phyloP scores from a whole-genome alignment of 1,140 invertebrate species.

The Sycophaga agraensis region DNA sequence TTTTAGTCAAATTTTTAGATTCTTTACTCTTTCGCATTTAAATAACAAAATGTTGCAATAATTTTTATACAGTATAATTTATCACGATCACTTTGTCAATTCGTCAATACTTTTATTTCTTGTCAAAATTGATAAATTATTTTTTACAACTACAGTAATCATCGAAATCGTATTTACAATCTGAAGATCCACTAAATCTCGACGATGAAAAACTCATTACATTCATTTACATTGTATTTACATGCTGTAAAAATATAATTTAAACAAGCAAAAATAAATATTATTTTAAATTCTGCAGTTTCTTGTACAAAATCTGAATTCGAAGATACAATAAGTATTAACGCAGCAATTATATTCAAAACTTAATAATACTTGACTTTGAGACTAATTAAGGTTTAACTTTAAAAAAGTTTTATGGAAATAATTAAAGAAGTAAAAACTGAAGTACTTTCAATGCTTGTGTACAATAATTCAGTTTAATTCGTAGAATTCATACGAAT shows the following conservation, averaged over 20 bases:
- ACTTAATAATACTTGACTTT: too few relatives aligned
- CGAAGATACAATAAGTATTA: too few relatives aligned
- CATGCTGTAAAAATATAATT: conserved; percentile 26
- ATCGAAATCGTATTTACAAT: conserved; percentile 20
- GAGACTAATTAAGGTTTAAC: too few relatives aligned
- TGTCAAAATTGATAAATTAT: neutral
- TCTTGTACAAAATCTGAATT: too few relatives aligned
- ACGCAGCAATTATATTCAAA: too few relatives aligned
- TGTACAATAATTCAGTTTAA: too few relatives aligned
- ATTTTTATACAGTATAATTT: neutral
- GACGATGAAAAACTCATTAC: conserved; percentile 15
- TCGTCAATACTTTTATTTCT: neutral
- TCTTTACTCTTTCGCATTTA: conserved; percentile 20
- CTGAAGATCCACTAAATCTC: conserved; percentile 4
- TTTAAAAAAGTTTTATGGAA: too few relatives aligned
- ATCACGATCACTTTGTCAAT: conserved; percentile 14
- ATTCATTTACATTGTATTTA: conserved; percentile 27
- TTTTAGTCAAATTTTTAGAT: too few relatives aligned
- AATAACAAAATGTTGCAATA: conserved; percentile 28
- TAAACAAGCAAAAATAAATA: conserved; percentile 3
- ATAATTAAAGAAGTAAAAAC: too few relatives aligned
- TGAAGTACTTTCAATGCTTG: too few relatives aligned
- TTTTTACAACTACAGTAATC: neutral
- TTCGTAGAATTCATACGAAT: too few relatives aligned
- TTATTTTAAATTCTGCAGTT: too few relatives aligned